Percentiles rank a stretch among this genome's conserved stretches.
These are phyloP conservation scores for Wiebesia pumilae DNA, from an alignment of 1,140 invertebrate genomes.

Conservation along the genomic window DNA sequence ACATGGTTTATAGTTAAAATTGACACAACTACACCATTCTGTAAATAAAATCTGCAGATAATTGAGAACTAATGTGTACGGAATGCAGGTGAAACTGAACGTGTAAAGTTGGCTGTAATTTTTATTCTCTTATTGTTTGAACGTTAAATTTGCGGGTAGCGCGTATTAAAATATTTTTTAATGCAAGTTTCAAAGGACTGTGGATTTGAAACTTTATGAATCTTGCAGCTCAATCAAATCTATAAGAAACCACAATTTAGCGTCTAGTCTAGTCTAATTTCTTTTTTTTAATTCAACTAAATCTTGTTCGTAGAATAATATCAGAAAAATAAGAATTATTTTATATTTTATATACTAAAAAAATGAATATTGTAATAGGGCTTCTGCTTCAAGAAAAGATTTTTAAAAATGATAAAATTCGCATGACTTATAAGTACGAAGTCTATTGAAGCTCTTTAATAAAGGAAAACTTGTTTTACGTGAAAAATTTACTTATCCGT, in stretches of 20 bases:
- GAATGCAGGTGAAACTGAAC: not conserved
- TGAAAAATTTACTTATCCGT: constrained; percentile 22
- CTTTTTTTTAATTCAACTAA: constrained; percentile 50
- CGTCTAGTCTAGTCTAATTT: constrained; percentile 58
- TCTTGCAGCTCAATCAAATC: not conserved
- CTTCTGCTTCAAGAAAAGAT: constrained; percentile 22
- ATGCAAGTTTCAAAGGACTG: constrained; percentile 2
- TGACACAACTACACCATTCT: constrained; percentile 7
- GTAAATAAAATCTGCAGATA: constrained; percentile 15
- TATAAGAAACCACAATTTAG: constrained; percentile 48
- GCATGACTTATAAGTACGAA: constrained; percentile 17
- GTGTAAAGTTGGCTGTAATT: constrained; percentile 41
- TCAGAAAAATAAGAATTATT: constrained; percentile 52
- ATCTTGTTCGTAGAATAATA: constrained; percentile 53
- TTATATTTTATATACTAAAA: constrained; percentile 57
- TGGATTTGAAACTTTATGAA: not conserved
- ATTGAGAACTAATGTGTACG: constrained; percentile 17
- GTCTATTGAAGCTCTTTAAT: constrained; percentile 14
- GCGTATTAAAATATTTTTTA: constrained; percentile 36
- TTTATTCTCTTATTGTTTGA: constrained; percentile 32
- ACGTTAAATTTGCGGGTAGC: constrained; percentile 1
- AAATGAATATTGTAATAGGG: constrained; percentile 37
- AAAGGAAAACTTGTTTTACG: constrained; percentile 33
- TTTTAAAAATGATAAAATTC: constrained; percentile 17
- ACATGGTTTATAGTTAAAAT: constrained; percentile 37